These are phyloP conservation scores for Dioctria rufipes DNA, from an alignment of 2,888 invertebrate genomes.

Conservation along the genomic window DNA sequence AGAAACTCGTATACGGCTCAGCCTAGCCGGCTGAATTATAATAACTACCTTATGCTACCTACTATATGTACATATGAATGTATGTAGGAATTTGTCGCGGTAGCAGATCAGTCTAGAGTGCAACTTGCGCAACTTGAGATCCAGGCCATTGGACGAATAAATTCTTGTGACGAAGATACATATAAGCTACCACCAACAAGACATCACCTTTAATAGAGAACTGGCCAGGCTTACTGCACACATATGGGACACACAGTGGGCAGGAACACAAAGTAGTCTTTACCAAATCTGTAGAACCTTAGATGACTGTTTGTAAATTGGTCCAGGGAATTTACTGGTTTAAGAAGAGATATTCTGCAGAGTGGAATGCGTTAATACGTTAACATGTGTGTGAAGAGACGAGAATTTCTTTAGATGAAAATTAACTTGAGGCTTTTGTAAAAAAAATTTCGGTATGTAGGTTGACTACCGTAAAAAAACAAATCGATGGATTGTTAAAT, in stretches of 20 bases:
- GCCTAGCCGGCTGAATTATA: no score
- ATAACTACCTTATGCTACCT: no score
- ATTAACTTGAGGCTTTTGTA: no score
- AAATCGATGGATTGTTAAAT: no score
- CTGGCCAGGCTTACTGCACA: constrained; percentile 1
- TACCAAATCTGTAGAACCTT: constrained; percentile 47
- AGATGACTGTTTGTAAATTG: constrained; percentile 38
- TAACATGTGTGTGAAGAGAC: not conserved
- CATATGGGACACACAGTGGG: constrained; percentile 40
- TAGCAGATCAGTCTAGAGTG: constrained; percentile 10
- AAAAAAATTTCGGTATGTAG: no score
- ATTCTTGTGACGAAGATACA: constrained; percentile 33
- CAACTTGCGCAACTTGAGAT: constrained; percentile 18
- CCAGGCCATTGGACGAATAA: constrained; percentile 50
- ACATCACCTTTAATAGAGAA: constrained; percentile 49
- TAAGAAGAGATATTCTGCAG: not conserved
- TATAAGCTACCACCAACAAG: constrained; percentile 14
- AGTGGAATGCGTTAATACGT: constrained; percentile 6
- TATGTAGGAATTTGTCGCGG: constrained; percentile 35
- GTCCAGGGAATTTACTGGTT: constrained; percentile 27
- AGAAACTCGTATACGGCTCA: not conserved
- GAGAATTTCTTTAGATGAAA: no score
- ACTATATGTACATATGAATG: not conserved
- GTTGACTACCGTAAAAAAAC: no score
- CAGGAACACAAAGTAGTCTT: constrained; percentile 42